These are phyloP conservation scores for Manis pentadactyla DNA, from an alignment of 2,797 vertebrate genomes.

Conservation along the genomic window DNA sequence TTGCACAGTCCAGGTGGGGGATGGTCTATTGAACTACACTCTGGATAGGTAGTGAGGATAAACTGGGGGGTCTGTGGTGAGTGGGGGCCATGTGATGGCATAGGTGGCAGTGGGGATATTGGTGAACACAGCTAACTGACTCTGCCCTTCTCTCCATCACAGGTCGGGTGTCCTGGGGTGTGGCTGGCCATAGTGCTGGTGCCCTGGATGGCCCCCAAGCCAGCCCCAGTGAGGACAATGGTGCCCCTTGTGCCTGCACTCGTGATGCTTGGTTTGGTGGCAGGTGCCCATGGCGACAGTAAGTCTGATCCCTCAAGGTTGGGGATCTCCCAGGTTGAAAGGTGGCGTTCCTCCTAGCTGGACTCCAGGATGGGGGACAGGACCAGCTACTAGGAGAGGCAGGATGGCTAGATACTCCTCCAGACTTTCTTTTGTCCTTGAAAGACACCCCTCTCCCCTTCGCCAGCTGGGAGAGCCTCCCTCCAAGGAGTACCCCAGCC, in stretches of 20 bases:
- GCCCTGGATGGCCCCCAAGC: conserved; percentile 67
- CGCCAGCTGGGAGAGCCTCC: not conserved
- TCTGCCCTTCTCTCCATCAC: conserved; percentile 63
- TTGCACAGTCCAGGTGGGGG: not conserved
- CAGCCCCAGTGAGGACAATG: conserved; percentile 73
- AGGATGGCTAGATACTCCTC: not conserved
- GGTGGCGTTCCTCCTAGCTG: not conserved
- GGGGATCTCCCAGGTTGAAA: not conserved
- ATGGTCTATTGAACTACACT: not conserved
- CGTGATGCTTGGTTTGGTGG: conserved; percentile 77
- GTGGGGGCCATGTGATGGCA: not conserved
- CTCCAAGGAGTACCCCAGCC: not conserved
- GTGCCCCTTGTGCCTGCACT: conserved; percentile 77
- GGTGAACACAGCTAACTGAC: conserved; percentile 28
- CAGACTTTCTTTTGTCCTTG: not conserved
- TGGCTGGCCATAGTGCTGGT: conserved; percentile 43
- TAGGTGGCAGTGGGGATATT: not conserved
- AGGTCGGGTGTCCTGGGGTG: conserved; percentile 68
- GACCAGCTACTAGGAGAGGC: not conserved
- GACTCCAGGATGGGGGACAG: not conserved
- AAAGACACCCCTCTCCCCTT: not conserved
- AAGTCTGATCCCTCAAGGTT: conserved; percentile 64
- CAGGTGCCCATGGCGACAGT: conserved; percentile 76
- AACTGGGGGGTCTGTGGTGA: not conserved
- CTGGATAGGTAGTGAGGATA: not conserved